A percentile compares a stretch with the other conserved stretches of the same genome.
Evolutionary conservation across 2,888 invertebrate species (phyloP).

Genomic region (Pheosia tremula): DNA sequence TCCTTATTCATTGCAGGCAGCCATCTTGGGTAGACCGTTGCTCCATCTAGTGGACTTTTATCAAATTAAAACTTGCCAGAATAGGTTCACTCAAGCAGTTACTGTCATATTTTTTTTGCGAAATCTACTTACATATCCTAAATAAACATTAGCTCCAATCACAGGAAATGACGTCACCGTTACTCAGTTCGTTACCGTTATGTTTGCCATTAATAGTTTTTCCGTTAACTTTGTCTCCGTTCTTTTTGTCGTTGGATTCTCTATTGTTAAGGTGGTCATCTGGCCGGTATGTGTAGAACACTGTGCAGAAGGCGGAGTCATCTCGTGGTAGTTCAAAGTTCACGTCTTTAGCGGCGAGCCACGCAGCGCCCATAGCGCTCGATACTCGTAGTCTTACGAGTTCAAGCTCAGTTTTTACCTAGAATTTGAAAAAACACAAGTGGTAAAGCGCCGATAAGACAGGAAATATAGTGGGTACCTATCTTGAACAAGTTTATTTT

Average conservation of each 20-base stretch:
- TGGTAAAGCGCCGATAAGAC: too few species aligned
- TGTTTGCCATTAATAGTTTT: conserved; percentile 37
- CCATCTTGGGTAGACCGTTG: too few species aligned
- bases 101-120: too few species aligned
- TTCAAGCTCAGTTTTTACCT: conserved; percentile 77
- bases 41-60: too few species aligned
- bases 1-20: too few species aligned
- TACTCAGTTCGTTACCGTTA: conserved; percentile 30
- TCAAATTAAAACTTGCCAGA: too few species aligned
- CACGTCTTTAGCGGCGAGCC: conserved; percentile 90
- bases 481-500: too few species aligned
- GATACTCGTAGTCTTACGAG: conserved; percentile 89
- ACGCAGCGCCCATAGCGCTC: conserved; percentile 94
- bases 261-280: conserved; percentile 31
- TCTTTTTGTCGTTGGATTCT: conserved; percentile 28
- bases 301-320: conserved; percentile 87
- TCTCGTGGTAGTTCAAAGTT: conserved; percentile 87
- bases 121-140: not conserved
- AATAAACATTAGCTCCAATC: conserved; percentile 32
- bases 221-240: conserved; percentile 28
- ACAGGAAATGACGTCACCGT: conserved; percentile 26
- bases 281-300: conserved; percentile 85
- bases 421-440: conserved; percentile 10
- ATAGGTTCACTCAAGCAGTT: too few species aligned
- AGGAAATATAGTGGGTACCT: too few species aligned